phyloP scores from a whole-genome alignment of 2,888 invertebrate species.

The Eilema griseolum region DNA sequence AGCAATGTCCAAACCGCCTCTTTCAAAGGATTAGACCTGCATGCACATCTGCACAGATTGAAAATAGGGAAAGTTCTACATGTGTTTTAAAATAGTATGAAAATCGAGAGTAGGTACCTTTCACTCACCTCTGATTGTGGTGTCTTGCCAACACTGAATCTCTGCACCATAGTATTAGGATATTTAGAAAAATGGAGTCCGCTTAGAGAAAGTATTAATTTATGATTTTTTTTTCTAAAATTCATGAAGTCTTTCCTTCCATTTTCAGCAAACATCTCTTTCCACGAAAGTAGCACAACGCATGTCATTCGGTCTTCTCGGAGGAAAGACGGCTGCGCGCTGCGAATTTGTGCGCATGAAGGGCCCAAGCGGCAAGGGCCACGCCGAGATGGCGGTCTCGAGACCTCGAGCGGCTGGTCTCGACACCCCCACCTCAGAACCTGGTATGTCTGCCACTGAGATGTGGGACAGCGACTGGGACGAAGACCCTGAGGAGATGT shows the following conservation, averaged over 20 bases:
- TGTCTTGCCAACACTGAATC: too few species aligned
- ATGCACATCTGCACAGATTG: too few species aligned
- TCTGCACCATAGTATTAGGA: too few species aligned
- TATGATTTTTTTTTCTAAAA: neutral
- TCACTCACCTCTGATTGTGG: too few species aligned
- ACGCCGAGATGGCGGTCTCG: constrained; percentile 99
- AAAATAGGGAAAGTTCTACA: neutral
- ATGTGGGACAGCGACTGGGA: constrained; percentile 97
- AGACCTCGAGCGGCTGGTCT: constrained; percentile 96
- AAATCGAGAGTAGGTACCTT: neutral
- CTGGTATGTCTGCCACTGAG: constrained; percentile 94
- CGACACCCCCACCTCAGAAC: constrained; percentile 98
- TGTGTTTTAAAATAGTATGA: neutral
- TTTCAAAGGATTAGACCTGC: too few species aligned
- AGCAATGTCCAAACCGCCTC: neutral
- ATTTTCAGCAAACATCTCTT: constrained; percentile 93
- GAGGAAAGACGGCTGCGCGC: constrained; percentile 91
- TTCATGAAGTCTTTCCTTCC: neutral
- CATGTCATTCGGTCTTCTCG: constrained; percentile 97
- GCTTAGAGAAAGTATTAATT: neutral
- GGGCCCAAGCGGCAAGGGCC: constrained; percentile 96
- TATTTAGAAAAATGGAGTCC: neutral
- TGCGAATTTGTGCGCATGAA: constrained; percentile 99
- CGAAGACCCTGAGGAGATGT: constrained; percentile 94
- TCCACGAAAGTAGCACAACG: constrained; percentile 98